Evolutionary conservation across 2,113 vertebrate genomes (phyloP).

Genomic region (Rhagologus leucostigma): DNA sequence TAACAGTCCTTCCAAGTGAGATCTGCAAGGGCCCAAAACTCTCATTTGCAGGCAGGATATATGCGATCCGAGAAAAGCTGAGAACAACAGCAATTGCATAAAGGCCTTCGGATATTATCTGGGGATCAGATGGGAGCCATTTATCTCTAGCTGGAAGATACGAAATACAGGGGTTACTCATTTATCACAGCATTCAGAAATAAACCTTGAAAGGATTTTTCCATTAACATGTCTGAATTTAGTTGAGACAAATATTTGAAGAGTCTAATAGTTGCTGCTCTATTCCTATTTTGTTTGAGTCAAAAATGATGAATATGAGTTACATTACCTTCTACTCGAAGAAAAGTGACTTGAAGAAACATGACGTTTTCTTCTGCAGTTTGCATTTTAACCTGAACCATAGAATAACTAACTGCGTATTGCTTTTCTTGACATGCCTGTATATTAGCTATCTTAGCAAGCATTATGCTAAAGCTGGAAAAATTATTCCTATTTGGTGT

Average conservation of each 20-base stretch:
- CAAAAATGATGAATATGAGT: not conserved
- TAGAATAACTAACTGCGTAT: not conserved
- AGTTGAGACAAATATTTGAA: not conserved
- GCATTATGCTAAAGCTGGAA: not conserved
- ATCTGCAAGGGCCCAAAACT: slow-evolving; percentile 91
- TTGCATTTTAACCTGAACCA: not conserved
- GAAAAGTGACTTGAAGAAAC: not conserved
- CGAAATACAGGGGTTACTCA: not conserved
- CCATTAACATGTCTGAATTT: not conserved
- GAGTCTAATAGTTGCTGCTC: not conserved
- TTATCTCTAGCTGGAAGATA: slow-evolving; percentile 84
- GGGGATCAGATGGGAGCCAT: slow-evolving; percentile 90
- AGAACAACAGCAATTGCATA: slow-evolving; percentile 89
- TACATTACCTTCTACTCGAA: not conserved
- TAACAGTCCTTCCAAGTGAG: slow-evolving; percentile 88
- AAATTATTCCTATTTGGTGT: not conserved
- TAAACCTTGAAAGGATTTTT: not conserved
- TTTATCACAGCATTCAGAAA: not conserved
- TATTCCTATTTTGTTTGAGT: not conserved
- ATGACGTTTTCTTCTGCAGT: not conserved
- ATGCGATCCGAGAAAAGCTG: slow-evolving; percentile 87
- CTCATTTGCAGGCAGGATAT: slow-evolving; percentile 90
- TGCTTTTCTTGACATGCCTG: not conserved
- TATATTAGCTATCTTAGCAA: not conserved
- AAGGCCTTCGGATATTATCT: slow-evolving; percentile 89